These are phyloP conservation scores for Rutpela maculata DNA, from an alignment of 2,888 invertebrate species.

Conservation along the genomic window DNA sequence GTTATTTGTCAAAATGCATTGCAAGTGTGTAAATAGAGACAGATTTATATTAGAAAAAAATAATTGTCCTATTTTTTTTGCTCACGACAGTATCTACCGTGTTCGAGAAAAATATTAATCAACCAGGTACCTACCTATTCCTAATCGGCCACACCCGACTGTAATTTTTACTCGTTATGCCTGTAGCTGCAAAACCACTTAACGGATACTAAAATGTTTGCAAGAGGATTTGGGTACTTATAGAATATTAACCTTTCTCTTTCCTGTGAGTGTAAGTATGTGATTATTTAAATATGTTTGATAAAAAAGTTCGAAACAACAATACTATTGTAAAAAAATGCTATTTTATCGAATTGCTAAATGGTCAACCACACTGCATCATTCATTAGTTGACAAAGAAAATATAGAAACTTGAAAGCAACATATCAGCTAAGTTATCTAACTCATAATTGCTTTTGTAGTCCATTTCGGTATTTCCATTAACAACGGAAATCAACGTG, in stretches of 20 bases:
- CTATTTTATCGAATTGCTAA: neutral
- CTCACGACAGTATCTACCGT: too few species aligned
- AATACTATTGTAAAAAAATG: neutral
- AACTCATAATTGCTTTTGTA: conserved; percentile 7
- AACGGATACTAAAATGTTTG: neutral
- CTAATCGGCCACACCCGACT: too few species aligned
- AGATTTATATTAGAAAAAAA: too few species aligned
- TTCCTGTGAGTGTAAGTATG: neutral
- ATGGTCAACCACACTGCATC: neutral
- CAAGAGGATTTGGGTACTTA: neutral
- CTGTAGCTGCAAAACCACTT: neutral
- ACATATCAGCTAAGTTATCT: conserved; percentile 6
- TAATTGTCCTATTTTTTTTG: too few species aligned
- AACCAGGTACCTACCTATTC: too few species aligned
- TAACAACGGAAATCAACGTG: conserved; percentile 17
- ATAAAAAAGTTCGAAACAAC: neutral
- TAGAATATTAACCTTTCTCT: neutral
- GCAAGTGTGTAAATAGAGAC: too few species aligned
- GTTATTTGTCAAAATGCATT: too few species aligned
- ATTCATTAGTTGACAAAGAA: conserved; percentile 8
- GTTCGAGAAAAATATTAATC: too few species aligned
- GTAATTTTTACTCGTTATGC: too few species aligned
- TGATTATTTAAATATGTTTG: neutral
- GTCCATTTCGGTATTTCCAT: conserved; percentile 14
- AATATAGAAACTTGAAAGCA: neutral